Evolutionary conservation across 2,797 vertebrate genomes (phyloP).

Genomic region (Allobates femoralis): DNA sequence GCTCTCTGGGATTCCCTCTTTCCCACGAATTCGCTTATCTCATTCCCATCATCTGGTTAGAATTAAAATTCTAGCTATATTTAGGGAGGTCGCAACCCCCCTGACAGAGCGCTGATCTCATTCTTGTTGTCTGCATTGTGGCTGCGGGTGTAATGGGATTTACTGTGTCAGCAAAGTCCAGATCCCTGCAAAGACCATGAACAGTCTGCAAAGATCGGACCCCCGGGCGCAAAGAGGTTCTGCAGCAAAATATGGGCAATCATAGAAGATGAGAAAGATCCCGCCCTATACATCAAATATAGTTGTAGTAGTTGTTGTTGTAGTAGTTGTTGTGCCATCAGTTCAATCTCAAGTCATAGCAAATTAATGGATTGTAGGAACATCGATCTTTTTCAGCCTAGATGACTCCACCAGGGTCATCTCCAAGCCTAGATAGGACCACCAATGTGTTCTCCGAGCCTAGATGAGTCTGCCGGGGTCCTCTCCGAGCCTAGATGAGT

Average conservation of each 20-base stretch:
- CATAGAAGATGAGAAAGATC: too few relatives aligned
- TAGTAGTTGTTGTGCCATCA: too few relatives aligned
- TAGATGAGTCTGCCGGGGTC: too few relatives aligned
- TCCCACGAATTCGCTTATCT: constrained; percentile 9
- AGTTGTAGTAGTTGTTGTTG: too few relatives aligned
- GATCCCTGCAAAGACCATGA: neutral
- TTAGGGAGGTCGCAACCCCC: constrained; percentile 61
- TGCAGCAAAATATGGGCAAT: neutral
- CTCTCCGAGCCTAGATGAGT: too few relatives aligned
- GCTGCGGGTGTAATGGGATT: constrained; percentile 23
- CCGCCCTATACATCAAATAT: too few relatives aligned
- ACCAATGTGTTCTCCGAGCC: too few relatives aligned
- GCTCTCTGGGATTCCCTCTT: constrained; percentile 31
- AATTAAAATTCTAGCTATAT: constrained; percentile 67
- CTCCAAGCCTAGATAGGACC: too few relatives aligned
- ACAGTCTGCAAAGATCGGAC: neutral
- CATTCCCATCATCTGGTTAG: constrained; percentile 70
- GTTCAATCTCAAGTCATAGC: too few relatives aligned
- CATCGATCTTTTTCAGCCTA: too few relatives aligned
- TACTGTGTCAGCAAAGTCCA: constrained; percentile 9
- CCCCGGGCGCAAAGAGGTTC: neutral
- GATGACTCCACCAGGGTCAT: too few relatives aligned
- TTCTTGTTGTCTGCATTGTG: constrained; percentile 10
- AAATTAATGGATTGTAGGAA: too few relatives aligned
- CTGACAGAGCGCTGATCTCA: constrained; percentile 40